phyloP scores from a whole-genome alignment of 2,888 invertebrate genomes.

The Cenopis cana region DNA sequence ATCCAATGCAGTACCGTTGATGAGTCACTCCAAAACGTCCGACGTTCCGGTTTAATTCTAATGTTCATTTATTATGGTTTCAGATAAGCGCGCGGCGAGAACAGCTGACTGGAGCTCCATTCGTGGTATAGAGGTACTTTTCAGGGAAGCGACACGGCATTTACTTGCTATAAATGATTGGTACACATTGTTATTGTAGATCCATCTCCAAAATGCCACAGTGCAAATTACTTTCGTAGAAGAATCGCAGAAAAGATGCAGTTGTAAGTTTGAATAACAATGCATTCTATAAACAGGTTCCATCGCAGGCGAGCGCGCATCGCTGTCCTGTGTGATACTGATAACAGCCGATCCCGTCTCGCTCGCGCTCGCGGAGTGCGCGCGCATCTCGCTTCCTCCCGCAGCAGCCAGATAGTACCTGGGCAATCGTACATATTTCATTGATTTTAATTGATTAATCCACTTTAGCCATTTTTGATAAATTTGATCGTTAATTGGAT shows the following conservation, averaged over 20 bases:
- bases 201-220: conserved; percentile 7
- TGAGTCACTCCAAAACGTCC: conserved; percentile 48
- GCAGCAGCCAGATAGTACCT: conserved; percentile 2
- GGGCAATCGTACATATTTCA: not conserved
- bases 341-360: not conserved
- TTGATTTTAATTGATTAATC: not conserved
- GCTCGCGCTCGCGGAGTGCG: not conserved
- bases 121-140: not conserved
- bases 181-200: not conserved
- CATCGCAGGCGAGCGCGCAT: not conserved
- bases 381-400: not conserved
- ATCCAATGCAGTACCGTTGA: conserved; percentile 49
- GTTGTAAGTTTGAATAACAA: conserved; percentile 9
- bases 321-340: too few species aligned
- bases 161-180: conserved; percentile 13
- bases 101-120: not conserved
- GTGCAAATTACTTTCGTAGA: not conserved
- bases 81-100: not conserved
- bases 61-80: conserved; percentile 24
- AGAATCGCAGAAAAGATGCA: not conserved
- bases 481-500: not conserved
- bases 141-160: not conserved
- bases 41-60: not conserved
- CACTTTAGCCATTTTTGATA: conserved; percentile 7
- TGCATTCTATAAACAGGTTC: not conserved